Base-by-base conservation (phyloP, 2,888 invertebrate species). In the Drosophila ustulata region DNA sequence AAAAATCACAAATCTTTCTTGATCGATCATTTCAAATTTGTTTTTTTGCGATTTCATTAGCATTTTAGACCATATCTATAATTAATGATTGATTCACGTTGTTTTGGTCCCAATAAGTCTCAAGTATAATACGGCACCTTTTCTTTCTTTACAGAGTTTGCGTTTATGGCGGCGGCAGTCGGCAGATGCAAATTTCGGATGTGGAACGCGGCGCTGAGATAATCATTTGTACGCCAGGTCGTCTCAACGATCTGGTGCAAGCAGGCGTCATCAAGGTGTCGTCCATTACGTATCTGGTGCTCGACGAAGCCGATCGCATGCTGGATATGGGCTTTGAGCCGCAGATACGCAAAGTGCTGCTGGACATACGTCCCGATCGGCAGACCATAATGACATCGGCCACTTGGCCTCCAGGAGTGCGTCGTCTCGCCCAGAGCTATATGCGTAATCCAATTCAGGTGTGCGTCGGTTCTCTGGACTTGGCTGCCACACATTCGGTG, bases 371-470 rank as follows among this genome's bases (percentile, higher is more conserved):
- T 58, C 97, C 98, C 6, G 97, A 97, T 90, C 93, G 98, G 58
- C 98, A 99, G 91, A 98, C 98, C n/a, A 95, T 98, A 0, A 98
- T 99, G 98, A 99, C 98, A 0, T 97, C 96, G 90, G 99, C 99
- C 11, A 99, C 99, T 0, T 99, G 98, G 99, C 98, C 98, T 0
- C 93, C 94, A 57, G 97, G 96, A 45, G 98, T 99, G 1, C 94
- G 98, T 13, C 94, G 96, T 18, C 93, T 99, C 45, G 98, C 98
- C 0, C 94, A 96, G 73, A 95, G 95, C 1, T 98, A 98, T 90
- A 97, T 98, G 96, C 95, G 94, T 59, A 95, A 98, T 91, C 98
- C 98, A 0, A 94, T 98, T 56, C 97, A 98, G 92, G 96, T 98
- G 0, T 97, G 96, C 91, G 96, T 99, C 26, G 98, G 98, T 0